Evolutionary conservation across 1,140 invertebrate species (phyloP).

Genomic region (Bombyx mandarina): DNA sequence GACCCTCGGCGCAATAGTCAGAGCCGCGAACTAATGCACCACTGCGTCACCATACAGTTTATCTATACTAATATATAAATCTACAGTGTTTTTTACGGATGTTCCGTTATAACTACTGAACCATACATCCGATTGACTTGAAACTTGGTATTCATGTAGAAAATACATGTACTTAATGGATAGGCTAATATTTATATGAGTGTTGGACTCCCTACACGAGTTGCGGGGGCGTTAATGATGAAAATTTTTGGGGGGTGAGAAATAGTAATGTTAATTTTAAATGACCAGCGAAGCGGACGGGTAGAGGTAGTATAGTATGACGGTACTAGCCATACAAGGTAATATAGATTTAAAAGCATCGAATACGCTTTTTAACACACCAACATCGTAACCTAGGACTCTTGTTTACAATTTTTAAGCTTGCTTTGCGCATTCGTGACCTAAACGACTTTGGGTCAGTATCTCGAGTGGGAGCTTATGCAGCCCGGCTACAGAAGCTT

Average conservation of each 20-base stretch:
- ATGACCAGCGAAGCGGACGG: background rate
- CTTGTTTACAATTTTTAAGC: conserved; percentile 17
- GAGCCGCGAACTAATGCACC: background rate
- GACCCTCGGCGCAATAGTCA: background rate
- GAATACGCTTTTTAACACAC: conserved; percentile 2
- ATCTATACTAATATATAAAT: too few relatives aligned
- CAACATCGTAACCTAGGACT: conserved; percentile 1
- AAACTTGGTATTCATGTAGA: too few relatives aligned
- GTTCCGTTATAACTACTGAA: too few relatives aligned
- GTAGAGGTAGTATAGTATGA: background rate
- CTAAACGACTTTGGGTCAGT: background rate
- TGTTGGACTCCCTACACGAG: too few relatives aligned
- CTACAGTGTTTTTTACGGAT: too few relatives aligned
- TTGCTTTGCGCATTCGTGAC: conserved; percentile 11
- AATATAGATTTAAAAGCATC: background rate
- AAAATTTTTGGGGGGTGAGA: too few relatives aligned
- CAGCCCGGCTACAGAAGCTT: background rate
- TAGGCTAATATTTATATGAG: too few relatives aligned
- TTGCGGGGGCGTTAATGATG: too few relatives aligned
- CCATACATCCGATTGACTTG: too few relatives aligned
- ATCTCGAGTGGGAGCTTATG: conserved; percentile 3
- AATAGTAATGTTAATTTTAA: too few relatives aligned
- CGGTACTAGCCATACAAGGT: background rate
- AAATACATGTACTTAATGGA: too few relatives aligned
- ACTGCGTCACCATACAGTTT: background rate